Base-by-base conservation (phyloP, 2,113 vertebrate species). In the Rattus rattus region DNA sequence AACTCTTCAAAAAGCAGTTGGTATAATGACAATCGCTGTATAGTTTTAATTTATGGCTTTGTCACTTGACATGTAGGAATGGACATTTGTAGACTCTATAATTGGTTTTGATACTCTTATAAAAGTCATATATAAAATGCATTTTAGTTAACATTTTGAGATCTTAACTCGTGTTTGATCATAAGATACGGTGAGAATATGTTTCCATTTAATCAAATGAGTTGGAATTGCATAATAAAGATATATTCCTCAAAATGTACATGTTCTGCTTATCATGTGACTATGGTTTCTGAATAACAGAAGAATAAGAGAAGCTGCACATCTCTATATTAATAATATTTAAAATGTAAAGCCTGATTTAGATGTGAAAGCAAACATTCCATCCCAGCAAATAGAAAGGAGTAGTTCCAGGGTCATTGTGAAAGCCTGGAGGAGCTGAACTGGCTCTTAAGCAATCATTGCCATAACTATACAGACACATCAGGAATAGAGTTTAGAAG, bases 181-280 rank as follows among this genome's bases (percentile, higher is more conserved):
- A 72, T 0, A 95, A 17, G 20, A 3, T 88, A 65, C 39, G 80
- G 20, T 69, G 47, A 92, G 92, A 80, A 73, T 73, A 70, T 43
- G n/a, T 90, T 96, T 92, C 13, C 3, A 28, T 76, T 92, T 85
- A 88, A 9, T 70, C 19, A 94, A 94, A 92, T 75, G 36, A 92
- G 16, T 52, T 90, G 33, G 52, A 72, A 72, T 63, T 92, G 0
- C 28, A 67, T 8, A 63, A 70, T 59, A 10, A 47, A 14, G 2
- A 76, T 70, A 75, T 86, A 39, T 81, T 90, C 39, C 9, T 94
- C 16, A 95, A 84, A 96, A 63, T 80, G 19, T 52, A 65, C 20
- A 77, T 88, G 14, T 73, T 90, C 67, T 94, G 17, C 19, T 92
- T 69, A 89, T 4, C 1, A 79, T 69, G 4, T 20, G 30, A 2